These are phyloP conservation scores for Chloebia gouldiae DNA, from an alignment of 2,113 vertebrate genomes.

Conservation along the genomic window DNA sequence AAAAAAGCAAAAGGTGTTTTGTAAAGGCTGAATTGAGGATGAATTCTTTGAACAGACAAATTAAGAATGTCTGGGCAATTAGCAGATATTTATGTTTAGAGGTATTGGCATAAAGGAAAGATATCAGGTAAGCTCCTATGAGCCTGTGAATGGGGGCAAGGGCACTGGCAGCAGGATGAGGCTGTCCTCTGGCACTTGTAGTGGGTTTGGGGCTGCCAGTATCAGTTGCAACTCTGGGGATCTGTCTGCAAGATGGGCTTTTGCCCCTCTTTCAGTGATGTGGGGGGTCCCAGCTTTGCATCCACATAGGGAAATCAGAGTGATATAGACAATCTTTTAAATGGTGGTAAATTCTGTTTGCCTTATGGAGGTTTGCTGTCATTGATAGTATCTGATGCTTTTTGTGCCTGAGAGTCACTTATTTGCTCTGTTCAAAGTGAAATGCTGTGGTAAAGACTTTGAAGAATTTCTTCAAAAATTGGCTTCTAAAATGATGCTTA, in stretches of 20 bases:
- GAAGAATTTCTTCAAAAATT: neutral
- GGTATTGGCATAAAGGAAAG: neutral
- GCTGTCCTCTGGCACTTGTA: neutral
- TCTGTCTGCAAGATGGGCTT: neutral
- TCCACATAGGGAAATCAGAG: fast-evolving
- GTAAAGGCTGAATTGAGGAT: neutral
- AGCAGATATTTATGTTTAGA: neutral
- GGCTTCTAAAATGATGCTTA: neutral
- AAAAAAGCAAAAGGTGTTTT: neutral
- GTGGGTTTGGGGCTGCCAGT: neutral
- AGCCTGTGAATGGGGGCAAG: fast-evolving
- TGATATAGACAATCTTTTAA: neutral
- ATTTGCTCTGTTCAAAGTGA: neutral
- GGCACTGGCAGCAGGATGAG: neutral
- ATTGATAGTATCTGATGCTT: neutral
- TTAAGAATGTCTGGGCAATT: neutral
- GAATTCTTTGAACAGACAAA: neutral
- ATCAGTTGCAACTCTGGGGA: neutral
- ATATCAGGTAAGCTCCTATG: neutral
- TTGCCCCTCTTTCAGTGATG: fast-evolving
- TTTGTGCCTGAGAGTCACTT: neutral
- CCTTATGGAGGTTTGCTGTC: neutral
- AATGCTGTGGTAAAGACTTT: neutral
- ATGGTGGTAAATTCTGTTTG: neutral
- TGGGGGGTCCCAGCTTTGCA: neutral